Evolutionary conservation across 2,113 vertebrate genomes (phyloP).

Genomic region (Gorsachius goisagi): DNA sequence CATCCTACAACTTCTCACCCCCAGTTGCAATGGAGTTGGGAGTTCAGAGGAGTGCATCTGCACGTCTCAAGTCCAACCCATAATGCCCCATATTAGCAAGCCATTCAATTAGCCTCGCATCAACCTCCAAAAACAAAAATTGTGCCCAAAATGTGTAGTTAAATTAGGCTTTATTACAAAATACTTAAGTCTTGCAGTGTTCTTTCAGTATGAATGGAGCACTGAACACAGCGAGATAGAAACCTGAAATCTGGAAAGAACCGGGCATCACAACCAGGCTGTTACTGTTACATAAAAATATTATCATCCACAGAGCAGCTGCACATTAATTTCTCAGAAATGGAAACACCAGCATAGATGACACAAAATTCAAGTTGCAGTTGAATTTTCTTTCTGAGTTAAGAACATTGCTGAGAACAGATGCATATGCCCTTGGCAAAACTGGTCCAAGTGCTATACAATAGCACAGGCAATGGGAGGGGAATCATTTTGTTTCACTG

Average conservation of each 20-base stretch:
- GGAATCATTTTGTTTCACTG: background rate
- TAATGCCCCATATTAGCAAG: background rate
- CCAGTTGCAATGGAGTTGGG: background rate
- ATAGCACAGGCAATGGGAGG: background rate
- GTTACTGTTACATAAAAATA: accelerated
- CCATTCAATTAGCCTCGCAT: background rate
- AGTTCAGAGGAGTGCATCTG: background rate
- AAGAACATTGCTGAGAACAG: background rate
- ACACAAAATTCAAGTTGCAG: background rate
- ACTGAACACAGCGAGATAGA: background rate
- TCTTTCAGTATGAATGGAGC: background rate
- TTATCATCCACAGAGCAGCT: background rate
- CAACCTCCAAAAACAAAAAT: background rate
- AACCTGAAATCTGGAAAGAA: background rate
- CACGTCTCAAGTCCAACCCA: background rate
- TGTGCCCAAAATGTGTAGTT: background rate
- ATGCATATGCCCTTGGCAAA: background rate
- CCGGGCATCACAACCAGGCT: background rate
- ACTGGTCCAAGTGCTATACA: background rate
- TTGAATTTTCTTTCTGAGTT: background rate
- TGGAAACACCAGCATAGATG: background rate
- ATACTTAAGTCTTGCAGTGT: background rate
- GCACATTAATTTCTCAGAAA: background rate
- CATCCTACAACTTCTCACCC: background rate
- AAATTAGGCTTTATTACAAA: background rate